Evolutionary conservation across 2,113 vertebrate genomes (phyloP), one percentile per base, ranked within the genome.

Genomic region (Bujurquina vittata): DNA sequence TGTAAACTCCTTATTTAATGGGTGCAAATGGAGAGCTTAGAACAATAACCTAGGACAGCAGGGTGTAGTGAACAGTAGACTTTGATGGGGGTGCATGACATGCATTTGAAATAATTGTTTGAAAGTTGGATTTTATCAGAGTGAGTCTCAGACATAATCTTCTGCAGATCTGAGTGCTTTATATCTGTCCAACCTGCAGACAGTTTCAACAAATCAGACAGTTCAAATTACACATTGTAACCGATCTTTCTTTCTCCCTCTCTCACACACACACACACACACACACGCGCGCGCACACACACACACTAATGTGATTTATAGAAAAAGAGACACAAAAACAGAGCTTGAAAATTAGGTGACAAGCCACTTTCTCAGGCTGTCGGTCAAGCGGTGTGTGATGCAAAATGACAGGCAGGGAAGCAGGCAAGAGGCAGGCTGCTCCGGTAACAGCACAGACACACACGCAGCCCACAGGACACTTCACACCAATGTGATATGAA

Each of bases 401-500:
- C 76, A 79, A 84, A 76, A 78, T 1, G 80, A 87, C 79, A 79
- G 37, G 35, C 84, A 37, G 31, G 72, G 55, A 84, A 84, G 18
- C 59, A 75, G 58, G 67, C 62, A 3, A 49, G 29, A 75, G 20
- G 29, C 33, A 10, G 78, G 23, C 76, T 26, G 73, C 58, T 67
- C 31, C 7, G 1, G 77, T 87, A 84, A 81, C 75, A 73, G 79
- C 75, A 78, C 72, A 75, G 33, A 26, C 62, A 29, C 56, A 54
- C 20, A 63, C 35, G 46, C 29, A 15, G 49, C 75, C 82, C 29
- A 58, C 63, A 79, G 61, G 61, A 77, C 62, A 62, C 69, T 79
- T 91, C 79, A 83, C 81, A 90, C 89, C 75, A 75, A 59, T 69
- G 61, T 88, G 65, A 88, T 77, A 80, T 84, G 65, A 87, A 80